A percentile compares a stretch with the other conserved stretches of the same genome.
Conservation (phyloP, 1,140 invertebrate genomes). For the Zaprionus kolodkinae region DNA sequence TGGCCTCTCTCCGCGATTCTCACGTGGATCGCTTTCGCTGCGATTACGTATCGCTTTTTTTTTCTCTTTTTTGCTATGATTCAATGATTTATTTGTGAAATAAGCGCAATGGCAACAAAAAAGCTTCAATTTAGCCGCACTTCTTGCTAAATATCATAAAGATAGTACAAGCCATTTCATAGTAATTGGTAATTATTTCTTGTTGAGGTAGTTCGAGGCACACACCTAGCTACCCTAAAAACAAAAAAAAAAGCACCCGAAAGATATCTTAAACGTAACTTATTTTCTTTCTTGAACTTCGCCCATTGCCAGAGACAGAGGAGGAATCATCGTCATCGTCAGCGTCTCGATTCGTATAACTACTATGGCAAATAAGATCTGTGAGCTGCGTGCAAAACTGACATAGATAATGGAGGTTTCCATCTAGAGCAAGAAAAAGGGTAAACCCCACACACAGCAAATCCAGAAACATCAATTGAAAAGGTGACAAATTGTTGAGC, state of each 20-base stretch:
- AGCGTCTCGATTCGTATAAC: not conserved
- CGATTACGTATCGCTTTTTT: not conserved
- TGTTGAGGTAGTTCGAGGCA: conserved; percentile 70
- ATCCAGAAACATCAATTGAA: not conserved
- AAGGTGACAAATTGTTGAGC: not conserved
- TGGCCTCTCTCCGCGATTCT: conserved; percentile 17
- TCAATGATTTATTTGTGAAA: conserved; percentile 37
- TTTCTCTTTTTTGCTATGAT: conserved; percentile 15
- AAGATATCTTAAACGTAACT: not conserved
- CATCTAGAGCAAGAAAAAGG: not conserved
- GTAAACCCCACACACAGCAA: not conserved
- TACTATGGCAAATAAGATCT: conserved; percentile 11
- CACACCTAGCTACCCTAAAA: not conserved
- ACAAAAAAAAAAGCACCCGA: not conserved
- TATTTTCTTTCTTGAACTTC: conserved; percentile 31
- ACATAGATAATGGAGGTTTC: not conserved
- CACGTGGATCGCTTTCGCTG: conserved; percentile 3
- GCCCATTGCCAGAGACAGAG: not conserved
- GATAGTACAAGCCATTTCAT: conserved; percentile 51
- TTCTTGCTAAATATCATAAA: conserved; percentile 69
- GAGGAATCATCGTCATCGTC: conserved; percentile 7
- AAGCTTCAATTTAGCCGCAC: conserved; percentile 4
- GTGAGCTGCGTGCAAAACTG: not conserved
- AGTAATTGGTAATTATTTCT: conserved; percentile 63
- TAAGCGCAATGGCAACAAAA: conserved; percentile 11